Evolutionary conservation across 2,113 vertebrate genomes (phyloP).

Genomic region (Piprites chloris): DNA sequence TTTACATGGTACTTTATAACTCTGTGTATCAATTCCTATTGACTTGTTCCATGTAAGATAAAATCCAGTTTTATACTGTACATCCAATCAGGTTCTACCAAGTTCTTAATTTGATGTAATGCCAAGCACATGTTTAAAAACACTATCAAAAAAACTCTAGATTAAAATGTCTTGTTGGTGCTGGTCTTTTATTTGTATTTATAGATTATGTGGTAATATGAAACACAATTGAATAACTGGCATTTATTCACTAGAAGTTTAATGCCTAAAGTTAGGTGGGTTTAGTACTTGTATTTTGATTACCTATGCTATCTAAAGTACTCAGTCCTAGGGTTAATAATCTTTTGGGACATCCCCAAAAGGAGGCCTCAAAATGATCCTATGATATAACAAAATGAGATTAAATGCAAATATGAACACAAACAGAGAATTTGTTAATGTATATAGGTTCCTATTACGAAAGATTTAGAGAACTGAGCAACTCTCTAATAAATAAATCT

Average conservation of each 20-base stretch:
- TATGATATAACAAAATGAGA: neutral
- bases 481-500: neutral
- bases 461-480: neutral
- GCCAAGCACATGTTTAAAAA: neutral
- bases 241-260: neutral
- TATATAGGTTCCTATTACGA: neutral
- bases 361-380: neutral
- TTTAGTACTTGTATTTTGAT: neutral
- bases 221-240: neutral
- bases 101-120: neutral
- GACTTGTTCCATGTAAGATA: neutral
- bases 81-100: neutral
- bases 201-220: neutral
- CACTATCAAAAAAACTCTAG: accelerated
- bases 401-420: neutral
- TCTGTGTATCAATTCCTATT: neutral
- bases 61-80: neutral
- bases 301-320: neutral
- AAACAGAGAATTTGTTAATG: neutral
- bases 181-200: neutral
- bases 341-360: neutral
- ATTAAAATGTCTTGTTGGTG: neutral
- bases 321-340: neutral
- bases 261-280: neutral
- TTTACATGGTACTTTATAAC: neutral